Base-by-base conservation (phyloP, 1,140 invertebrate genomes). In the Nasonia vitripennis region DNA sequence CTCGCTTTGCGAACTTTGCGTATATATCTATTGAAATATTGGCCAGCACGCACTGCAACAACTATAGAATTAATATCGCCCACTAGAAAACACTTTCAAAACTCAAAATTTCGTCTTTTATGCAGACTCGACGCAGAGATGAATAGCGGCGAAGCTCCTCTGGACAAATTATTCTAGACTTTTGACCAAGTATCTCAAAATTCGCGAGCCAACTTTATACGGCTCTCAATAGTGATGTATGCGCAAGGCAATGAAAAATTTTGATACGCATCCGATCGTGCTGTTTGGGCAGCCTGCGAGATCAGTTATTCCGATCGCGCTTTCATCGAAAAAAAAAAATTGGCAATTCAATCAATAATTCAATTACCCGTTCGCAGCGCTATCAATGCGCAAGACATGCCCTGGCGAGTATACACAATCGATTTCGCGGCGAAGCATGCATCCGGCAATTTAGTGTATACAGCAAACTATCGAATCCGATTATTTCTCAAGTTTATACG, bases 401-500 rank as follows among this genome's bases (percentile, higher is more conserved):
- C 17, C 20, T 6, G 48, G 48, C 34, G 34, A 6, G 34, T 55
- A 14, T 62, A 62, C 20, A 17, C 20, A 55, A 78, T 62, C 23
- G n/a, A 62, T 34, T 62, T 31, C 7, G 27, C 27, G 11, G 17
- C 31, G 7, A 62, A 31, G 2, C 77, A 78, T 34, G 31, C 27
- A 68, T 20, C 17, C 11, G 20, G 41, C n/a, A 45, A 80, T 68
- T 70, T n/a, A 68, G 2, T 70, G 78, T 27, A 7, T 41, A 37
- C 37, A 71, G 67, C 70, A 23, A 82, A 74, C 73, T 62, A 70
- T n/a, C 34, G 45, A 83, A 79, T 84, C 67, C 34, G 77, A 78
- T 84, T 78, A 84, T 79, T 79, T 77, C 67, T 62, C 67, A 55
- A 73, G 75, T 84, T 84, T 78, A 79, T 27, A 70, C 37, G 14